phyloP scores from a whole-genome alignment of 2,888 invertebrate species.

The Sabellastarte sp. region DNA sequence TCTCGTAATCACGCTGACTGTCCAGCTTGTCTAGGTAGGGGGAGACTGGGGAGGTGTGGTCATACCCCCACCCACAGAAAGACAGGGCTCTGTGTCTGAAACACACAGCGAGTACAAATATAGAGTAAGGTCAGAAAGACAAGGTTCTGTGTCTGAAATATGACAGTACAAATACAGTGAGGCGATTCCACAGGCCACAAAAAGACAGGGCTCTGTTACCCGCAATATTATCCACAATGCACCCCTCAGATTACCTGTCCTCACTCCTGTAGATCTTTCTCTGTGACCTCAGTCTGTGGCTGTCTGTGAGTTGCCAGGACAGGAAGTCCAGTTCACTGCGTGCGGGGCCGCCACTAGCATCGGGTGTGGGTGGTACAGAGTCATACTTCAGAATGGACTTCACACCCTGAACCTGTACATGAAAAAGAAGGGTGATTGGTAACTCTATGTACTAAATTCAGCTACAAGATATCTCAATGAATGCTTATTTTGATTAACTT shows the following conservation, averaged over 20 bases:
- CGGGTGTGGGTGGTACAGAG: neutral
- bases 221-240: no score
- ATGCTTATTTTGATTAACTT: no score
- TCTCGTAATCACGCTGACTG: conserved; percentile 59
- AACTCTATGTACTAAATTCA: no score
- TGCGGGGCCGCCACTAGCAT: neutral
- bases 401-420: conserved; percentile 5
- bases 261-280: conserved; percentile 41
- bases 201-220: conserved; percentile 73
- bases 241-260: conserved; percentile 36
- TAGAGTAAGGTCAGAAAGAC: no score
- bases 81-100: conserved; percentile 70
- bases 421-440: no score
- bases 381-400: conserved; percentile 5
- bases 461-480: no score
- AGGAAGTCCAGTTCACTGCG: neutral
- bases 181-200: conserved; percentile 87
- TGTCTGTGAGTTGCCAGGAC: conserved; percentile 29
- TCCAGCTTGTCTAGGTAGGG: conserved; percentile 12
- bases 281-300: conserved; percentile 14
- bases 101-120: no score
- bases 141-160: conserved; percentile 69
- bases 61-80: conserved; percentile 87
- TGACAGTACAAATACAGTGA: no score
- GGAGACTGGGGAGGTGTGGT: conserved; percentile 63